Evolutionary conservation across 2,888 invertebrate genomes (phyloP).

Genomic region (Imbricaverruca yamaguchii): DNA sequence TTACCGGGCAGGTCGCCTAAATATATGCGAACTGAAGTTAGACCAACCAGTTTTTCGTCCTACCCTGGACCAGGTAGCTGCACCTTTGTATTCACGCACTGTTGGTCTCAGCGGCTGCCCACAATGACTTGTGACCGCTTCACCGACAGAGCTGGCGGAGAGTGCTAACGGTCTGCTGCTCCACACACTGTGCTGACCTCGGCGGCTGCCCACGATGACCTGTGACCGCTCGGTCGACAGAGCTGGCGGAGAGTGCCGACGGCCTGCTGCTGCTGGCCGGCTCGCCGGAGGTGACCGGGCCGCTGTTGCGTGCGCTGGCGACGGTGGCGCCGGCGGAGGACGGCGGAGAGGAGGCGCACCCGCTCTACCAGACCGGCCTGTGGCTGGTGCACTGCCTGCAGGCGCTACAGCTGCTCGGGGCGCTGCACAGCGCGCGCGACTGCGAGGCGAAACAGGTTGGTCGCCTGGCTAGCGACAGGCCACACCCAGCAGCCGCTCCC

Average conservation of each 20-base stretch:
- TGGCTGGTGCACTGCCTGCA: conserved; percentile 17
- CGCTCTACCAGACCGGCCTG: neutral
- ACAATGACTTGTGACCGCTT: no score
- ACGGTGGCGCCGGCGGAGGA: neutral
- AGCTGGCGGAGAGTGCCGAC: neutral
- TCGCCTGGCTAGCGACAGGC: neutral
- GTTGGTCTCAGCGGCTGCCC: no score
- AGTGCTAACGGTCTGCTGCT: neutral
- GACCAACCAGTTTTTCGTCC: no score
- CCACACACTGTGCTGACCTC: no score
- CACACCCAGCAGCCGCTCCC: no score
- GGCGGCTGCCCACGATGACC: no score
- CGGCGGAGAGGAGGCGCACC: conserved; percentile 3
- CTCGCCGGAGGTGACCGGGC: neutral
- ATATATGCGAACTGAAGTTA: no score
- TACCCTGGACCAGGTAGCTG: no score
- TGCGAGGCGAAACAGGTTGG: neutral
- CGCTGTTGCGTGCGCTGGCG: neutral
- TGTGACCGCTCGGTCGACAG: neutral
- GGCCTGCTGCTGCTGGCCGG: neutral
- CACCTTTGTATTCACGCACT: no score
- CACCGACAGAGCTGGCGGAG: neutral
- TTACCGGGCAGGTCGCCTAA: no score
- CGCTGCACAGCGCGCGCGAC: neutral
- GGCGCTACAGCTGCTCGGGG: neutral